Conservation (phyloP, 2,888 invertebrate species). For the Nowickia ferox region DNA sequence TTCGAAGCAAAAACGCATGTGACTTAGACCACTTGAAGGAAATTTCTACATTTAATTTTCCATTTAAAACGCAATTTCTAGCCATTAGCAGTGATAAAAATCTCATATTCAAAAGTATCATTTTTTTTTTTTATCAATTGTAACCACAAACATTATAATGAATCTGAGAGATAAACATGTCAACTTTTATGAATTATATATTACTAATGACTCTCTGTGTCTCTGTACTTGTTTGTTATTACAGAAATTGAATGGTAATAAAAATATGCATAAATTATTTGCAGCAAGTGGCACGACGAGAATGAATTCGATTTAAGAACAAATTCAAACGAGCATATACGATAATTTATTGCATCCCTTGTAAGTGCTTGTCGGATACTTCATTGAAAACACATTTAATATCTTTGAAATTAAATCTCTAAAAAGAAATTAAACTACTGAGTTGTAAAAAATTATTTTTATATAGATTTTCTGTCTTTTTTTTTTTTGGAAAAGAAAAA, state of each 20-base stretch:
- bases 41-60: background rate
- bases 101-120: background rate
- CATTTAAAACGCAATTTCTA: constrained; percentile 29
- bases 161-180: constrained; percentile 55
- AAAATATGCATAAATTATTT: constrained; percentile 55
- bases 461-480: background rate
- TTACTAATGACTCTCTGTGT: constrained; percentile 50
- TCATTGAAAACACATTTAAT: constrained; percentile 67
- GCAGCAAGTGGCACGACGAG: constrained; percentile 6
- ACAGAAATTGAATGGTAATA: constrained; percentile 24
- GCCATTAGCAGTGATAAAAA: constrained; percentile 21
- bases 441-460: constrained; percentile 19
- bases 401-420: constrained; percentile 64
- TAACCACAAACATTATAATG: constrained; percentile 27
- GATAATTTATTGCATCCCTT: constrained; percentile 60
- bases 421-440: constrained; percentile 35
- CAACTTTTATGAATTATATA: constrained; percentile 57
- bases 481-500: background rate
- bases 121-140: background rate
- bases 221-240: background rate
- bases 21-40: no score
- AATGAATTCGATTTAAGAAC: constrained; percentile 30
- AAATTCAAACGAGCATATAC: constrained; percentile 45
- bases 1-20: no score
- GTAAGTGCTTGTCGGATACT: constrained; percentile 18